Evolutionary conservation across 2,888 invertebrate genomes (phyloP), one percentile per base, ranked within the genome.

Genomic region (Eristalis intricaria): DNA sequence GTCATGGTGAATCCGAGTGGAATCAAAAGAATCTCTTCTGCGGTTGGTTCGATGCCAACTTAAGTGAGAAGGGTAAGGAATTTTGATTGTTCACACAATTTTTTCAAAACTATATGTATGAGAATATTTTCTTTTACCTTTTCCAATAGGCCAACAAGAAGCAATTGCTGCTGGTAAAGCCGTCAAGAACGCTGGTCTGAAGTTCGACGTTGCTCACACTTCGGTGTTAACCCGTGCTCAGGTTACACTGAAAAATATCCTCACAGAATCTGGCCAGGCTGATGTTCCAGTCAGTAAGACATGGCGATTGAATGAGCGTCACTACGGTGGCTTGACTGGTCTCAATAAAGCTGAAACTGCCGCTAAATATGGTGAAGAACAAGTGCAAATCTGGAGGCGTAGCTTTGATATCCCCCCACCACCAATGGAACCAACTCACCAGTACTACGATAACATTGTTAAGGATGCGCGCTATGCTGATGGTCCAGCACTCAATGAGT

Each of bases 271-370:
- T 22, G 95, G 94, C 0, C 96, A 97, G 91, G 93, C 95, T 56
- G 94, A 95, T 88, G 93, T 98, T 85, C 96, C 96, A 0, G 93
- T 96, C 23, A 92, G 94, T 22, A 96, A 96, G 92, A 96, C 97
- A 2, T 98, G 98, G 98, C 94, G 97, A 11, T 93, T 98, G 11
- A 98, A 98, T 90, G 97, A 98, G 92, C 95, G 98, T 88, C 98
- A 98, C 91, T 98, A 98, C 90, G 98, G 98, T 80, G 97, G 96
- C 26, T 94, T 98, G 5, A 98, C 97, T 63, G 97, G 97, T n/a
- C 94, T 98, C 86, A 97, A 98, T 91, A 98, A 98, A 93, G 95
- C 96, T 0, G 97, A 97, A 93, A 97, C 97, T 5, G 97, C 97
- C 29, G 96, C 96, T 68, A 97, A 97, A 91, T 98, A 96, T 92